Evolutionary conservation across 2,113 vertebrate genomes (phyloP), one percentile per base, ranked within the genome.

Genomic region (Heliornis fulica): DNA sequence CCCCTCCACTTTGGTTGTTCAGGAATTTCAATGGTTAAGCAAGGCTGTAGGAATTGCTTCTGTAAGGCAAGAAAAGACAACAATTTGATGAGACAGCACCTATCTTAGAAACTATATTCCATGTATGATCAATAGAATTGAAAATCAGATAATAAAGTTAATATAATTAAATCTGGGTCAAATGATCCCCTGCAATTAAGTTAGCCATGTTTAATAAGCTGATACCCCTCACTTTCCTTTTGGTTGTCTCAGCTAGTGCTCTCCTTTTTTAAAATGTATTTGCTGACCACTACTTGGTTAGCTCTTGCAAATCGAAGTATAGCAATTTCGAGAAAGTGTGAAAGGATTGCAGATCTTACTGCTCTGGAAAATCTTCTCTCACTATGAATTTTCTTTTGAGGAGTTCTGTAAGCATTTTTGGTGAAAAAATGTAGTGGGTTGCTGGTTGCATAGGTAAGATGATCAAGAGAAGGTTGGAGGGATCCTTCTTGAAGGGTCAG

Each of bases 121-220:
- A 45, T 72, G 85, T 94, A 61, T 92, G 82, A 90, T 92, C 92
- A 88, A 85, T 96, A 77, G 83, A 83, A 80, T 96, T 96, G 82
- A 80, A 85, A 94, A 80, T 31, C 59, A 80, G 75, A 61, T 93
- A 94, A 90, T 93, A 72, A 90, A 48, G 40, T 86, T 93, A 90
- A 80, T 88, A 66, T 95, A 93, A 94, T 97, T 94, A 93, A 76
- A 83, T 88, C 59, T 90, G 54, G 83, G 79, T 94, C 85, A 97
- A 90, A 83, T 86, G 93, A 92, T 97, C 63, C 83, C 50, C 59
- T 93, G 40, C 79, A 77, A 93, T 96, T 92, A 88, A 66, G 50
- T 95, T 94, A 96, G 25, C 60, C 15, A 8, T 46, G 15, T 76
- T 90, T 90, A 88, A 85, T 93, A 87, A 76, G 50, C 85, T 89